Conservation (phyloP, 2,113 vertebrate genomes). For the Eclectus roratus region DNA sequence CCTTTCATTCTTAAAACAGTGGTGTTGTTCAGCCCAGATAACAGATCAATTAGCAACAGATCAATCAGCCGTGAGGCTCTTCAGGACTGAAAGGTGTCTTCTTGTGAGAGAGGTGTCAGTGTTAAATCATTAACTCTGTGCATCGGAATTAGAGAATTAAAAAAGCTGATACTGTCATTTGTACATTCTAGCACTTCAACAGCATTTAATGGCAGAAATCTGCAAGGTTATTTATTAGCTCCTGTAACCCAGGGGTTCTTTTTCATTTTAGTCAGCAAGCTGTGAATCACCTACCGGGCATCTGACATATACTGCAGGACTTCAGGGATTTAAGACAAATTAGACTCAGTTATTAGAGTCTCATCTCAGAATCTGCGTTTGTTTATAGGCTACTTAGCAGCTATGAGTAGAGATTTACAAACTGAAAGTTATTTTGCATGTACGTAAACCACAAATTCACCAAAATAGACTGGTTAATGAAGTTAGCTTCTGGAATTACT, state of each 20-base stretch:
- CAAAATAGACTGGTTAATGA: conserved; percentile 38
- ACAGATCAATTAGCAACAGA: neutral
- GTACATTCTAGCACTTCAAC: neutral
- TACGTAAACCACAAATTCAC: neutral
- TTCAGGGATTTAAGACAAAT: conserved; percentile 56
- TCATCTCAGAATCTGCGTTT: conserved; percentile 29
- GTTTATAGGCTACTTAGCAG: conserved; percentile 39
- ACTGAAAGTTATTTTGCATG: conserved; percentile 23
- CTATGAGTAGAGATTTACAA: conserved; percentile 18
- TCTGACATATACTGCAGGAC: conserved; percentile 31
- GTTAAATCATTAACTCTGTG: conserved; percentile 10
- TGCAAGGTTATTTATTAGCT: conserved; percentile 56
- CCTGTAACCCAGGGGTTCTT: conserved; percentile 36
- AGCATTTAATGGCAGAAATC: conserved; percentile 42
- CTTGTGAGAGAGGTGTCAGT: neutral
- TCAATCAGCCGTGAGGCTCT: neutral
- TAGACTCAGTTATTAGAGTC: conserved; percentile 33
- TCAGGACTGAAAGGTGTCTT: neutral
- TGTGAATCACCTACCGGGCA: conserved; percentile 52
- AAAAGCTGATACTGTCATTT: conserved; percentile 21
- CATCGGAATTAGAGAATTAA: neutral
- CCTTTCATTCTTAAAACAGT: neutral
- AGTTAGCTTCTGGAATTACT: conserved; percentile 41
- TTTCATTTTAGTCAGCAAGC: conserved; percentile 64
- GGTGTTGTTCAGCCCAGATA: neutral